Base-by-base conservation (phyloP, 2,113 vertebrate species). In the Lathamus discolor region DNA sequence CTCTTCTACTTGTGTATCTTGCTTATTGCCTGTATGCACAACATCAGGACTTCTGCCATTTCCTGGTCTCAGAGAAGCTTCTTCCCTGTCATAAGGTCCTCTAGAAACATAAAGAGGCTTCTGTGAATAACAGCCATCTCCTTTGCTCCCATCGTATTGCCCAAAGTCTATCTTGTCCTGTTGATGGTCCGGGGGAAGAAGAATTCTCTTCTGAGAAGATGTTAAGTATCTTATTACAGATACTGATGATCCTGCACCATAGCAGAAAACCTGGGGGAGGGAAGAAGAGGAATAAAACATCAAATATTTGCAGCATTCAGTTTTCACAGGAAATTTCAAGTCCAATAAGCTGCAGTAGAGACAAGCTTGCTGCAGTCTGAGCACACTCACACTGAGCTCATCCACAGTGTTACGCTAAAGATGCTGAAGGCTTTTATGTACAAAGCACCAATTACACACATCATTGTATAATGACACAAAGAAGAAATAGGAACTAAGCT, bases 181-280 rank as follows among this genome's bases (percentile, higher is more conserved):
- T 3, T 77, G 67, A 17, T 74, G 19, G 3, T 59, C 91, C 27
- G 83, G 68, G 20, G 86, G 70, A 68, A 86, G 77, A 33, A 96
- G 96, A 4, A 62, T 94, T 4, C 20, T 92, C 59, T 41, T 94
- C 52, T 94, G 96, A 33, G 46, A 88, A 29, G 97, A 92, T 2
- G 88, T 85, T n/a, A 98, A 27, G 17, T 88, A 41, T 80, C 96
- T 96, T 48, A 98, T 41, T 37, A 86, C 2, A 31, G 74, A 51
- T 62, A 98, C 66, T 6, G 98, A 98, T 43, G 72, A 97, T 89
- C 98, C 98, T 62, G 97, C 97, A 17, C 97, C 97, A 8, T 98
- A 98, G 93, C 93, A 98, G 94, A 98, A 98, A 69, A 83, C 86
- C 98, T 98, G 64, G 33, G 39, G 39, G 33, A 77, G 66, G 29